These are phyloP conservation scores for Hermodice carunculata DNA, from an alignment of 2,888 invertebrate genomes.

Conservation along the genomic window DNA sequence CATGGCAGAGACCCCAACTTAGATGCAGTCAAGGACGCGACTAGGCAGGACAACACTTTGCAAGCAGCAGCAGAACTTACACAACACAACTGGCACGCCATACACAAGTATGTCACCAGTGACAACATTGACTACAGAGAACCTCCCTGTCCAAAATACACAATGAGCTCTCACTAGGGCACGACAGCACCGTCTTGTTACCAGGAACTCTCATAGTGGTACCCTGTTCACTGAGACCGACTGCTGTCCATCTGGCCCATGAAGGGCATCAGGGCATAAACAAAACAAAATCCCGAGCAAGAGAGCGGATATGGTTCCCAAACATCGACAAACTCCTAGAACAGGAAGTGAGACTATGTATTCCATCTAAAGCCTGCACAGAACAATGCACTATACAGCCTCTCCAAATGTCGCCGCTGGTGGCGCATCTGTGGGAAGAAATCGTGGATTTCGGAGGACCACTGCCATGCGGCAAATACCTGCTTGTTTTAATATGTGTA, in stretches of 20 bases:
- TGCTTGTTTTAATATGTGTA: conserved; percentile 15
- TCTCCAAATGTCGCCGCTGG: background rate
- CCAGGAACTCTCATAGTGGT: conserved; percentile 5
- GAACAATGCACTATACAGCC: conserved; percentile 3
- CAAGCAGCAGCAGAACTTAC: no score
- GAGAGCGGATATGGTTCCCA: conserved; percentile 24
- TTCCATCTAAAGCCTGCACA: background rate
- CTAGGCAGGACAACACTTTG: no score
- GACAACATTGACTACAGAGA: no score
- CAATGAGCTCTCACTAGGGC: no score
- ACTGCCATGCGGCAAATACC: background rate
- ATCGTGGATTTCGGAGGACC: conserved; percentile 4
- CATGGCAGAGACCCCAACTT: no score
- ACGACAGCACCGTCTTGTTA: conserved; percentile 7
- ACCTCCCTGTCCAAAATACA: no score
- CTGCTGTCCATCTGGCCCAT: conserved; percentile 1
- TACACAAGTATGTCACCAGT: no score
- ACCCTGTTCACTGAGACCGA: background rate
- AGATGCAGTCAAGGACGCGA: no score
- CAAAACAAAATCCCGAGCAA: conserved; percentile 9
- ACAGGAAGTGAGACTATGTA: background rate
- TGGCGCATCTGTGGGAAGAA: conserved; percentile 10
- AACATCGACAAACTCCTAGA: conserved; percentile 19
- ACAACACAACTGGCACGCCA: no score
- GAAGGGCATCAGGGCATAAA: conserved; percentile 23